Percentiles rank a stretch among this genome's conserved stretches.
phyloP scores from a whole-genome alignment of 1,140 invertebrate genomes.

The Drosophila subobscura region DNA sequence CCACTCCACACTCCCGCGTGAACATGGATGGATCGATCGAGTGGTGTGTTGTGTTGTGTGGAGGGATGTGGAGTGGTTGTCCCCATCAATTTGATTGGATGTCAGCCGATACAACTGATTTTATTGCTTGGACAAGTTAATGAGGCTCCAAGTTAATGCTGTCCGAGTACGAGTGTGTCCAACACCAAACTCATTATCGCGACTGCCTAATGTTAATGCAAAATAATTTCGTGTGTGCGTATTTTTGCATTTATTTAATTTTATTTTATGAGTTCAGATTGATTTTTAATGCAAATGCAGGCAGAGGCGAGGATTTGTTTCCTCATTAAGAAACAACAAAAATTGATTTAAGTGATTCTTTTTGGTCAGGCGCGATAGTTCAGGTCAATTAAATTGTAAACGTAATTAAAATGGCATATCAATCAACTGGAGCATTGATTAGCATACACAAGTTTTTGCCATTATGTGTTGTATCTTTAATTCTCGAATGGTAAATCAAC shows the following conservation, averaged over 20 bases:
- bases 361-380: conserved; percentile 18
- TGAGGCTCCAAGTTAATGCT: conserved; percentile 20
- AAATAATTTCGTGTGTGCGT: conserved; percentile 21
- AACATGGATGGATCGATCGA: too few species aligned
- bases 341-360: conserved; percentile 28
- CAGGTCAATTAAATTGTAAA: conserved; percentile 74
- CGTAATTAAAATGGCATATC: conserved; percentile 71
- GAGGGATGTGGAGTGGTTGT: conserved; percentile 18
- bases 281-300: conserved; percentile 16
- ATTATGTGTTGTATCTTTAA: conserved; percentile 56
- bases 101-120: conserved; percentile 41
- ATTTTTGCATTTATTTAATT: conserved; percentile 37
- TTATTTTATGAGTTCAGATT: conserved; percentile 30
- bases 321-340: conserved; percentile 26
- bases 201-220: conserved; percentile 51
- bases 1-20: not conserved
- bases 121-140: conserved; percentile 47
- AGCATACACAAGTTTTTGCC: conserved; percentile 78
- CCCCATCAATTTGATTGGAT: conserved; percentile 55
- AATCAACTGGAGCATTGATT: conserved; percentile 66
- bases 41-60: too few species aligned
- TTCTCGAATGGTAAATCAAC: conserved; percentile 72
- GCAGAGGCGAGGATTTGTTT: conserved; percentile 15
- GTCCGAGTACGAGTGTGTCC: not conserved
- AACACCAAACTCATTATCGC: conserved; percentile 35